Base-by-base conservation (phyloP, 2,888 invertebrate genomes). In the Lapara coniferarum region DNA sequence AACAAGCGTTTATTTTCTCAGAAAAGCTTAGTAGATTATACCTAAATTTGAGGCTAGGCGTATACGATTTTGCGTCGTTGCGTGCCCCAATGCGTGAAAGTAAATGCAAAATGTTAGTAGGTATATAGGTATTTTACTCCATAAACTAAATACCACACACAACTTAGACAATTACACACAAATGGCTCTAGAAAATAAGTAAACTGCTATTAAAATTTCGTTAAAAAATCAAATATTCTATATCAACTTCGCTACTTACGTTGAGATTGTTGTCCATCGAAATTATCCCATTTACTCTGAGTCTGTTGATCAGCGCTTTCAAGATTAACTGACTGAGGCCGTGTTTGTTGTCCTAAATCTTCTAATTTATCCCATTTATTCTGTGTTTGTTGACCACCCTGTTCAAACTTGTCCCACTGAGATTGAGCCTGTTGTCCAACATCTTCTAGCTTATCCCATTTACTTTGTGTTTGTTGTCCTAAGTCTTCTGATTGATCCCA, bases 341-440 rank as follows among this genome's bases (percentile, higher is more conserved):
- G 78, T 13, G 74, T 72, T 73, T 85, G 81, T 72, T 85, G 85
- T 14, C 72, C 75, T 44, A 78, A 71, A 71, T 80, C 74, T 71
- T 78, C 78, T 30, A 72, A 70, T 30, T 78, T 76, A 10, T 79
- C 74, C 76, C 74, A 79, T 66, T 77, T 72, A 67, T 67, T 78
- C 77, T 82, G 80, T 8, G 80, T 74, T 73, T 87, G 83, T 72
- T 88, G 88, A 53, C 76, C 81, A 67, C 81, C 72, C 70, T 82
- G 72, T 72, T 85, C 83, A 63, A 78, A 68, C 25, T 80, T 78
- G 19, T 77, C 77, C 79, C 79, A 81, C 30, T 74, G 71, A 44
- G 74, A 81, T 77, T 78, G 78, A 37, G 72, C 73, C 74, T 82
- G 78, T 71, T 87, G 85, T 5, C 78, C 77, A 44, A 58, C 56